phyloP scores from a whole-genome alignment of 2,797 vertebrate genomes.

The Spinibarbus caldwelli region DNA sequence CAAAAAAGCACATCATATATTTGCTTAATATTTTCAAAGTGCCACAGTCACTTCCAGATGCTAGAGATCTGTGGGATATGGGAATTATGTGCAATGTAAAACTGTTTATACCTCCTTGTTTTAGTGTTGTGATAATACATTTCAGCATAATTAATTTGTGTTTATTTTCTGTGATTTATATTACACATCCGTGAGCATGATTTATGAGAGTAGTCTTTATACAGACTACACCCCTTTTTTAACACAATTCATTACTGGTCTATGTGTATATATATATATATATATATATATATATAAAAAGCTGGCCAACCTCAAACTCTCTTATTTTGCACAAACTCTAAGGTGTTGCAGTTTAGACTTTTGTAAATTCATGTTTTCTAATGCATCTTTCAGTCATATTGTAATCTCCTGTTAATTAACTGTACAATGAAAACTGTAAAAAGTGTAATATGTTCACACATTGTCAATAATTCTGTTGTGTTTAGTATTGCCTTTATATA shows the following conservation, averaged over 20 bases:
- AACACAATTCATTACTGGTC: neutral
- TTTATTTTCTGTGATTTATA: neutral
- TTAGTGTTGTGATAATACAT: neutral
- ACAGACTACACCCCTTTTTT: neutral
- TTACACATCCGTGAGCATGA: neutral
- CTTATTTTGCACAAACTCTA: conserved; percentile 32
- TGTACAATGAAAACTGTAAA: neutral
- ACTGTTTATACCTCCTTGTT: conserved; percentile 16
- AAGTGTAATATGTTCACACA: neutral
- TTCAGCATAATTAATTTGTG: neutral
- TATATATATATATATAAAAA: no score
- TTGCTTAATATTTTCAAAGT: conserved; percentile 10
- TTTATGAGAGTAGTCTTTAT: neutral
- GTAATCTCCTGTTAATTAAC: neutral
- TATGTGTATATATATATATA: neutral
- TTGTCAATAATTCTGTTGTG: neutral
- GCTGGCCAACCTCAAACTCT: neutral
- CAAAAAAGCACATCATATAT: neutral
- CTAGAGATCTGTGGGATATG: neutral
- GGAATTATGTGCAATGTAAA: conserved; percentile 29
- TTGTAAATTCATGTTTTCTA: neutral
- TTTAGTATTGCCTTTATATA: neutral
- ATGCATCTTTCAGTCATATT: conserved; percentile 10
- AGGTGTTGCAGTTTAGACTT: neutral
- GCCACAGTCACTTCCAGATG: neutral